phyloP scores from a whole-genome alignment of 2,113 vertebrate genomes.

The Cygnus atratus region DNA sequence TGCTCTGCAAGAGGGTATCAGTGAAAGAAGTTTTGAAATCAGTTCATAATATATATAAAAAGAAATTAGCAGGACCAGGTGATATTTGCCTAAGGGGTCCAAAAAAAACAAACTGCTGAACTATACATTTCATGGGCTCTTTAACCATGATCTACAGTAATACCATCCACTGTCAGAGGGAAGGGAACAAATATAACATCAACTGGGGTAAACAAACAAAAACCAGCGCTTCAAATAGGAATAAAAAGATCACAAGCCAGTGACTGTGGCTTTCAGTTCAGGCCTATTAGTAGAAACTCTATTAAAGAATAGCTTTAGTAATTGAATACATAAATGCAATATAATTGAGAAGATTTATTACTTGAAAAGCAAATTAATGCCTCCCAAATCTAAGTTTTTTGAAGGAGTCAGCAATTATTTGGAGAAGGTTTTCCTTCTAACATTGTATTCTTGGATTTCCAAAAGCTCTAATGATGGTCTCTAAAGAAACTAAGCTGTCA shows the following conservation, averaged over 20 bases:
- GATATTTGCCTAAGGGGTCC: rapidly evolving
- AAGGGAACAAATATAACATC: background rate
- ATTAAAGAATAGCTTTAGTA: background rate
- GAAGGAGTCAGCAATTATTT: background rate
- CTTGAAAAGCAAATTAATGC: background rate
- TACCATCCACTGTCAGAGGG: background rate
- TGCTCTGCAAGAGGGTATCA: background rate
- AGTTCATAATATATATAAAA: background rate
- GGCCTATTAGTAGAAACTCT: background rate
- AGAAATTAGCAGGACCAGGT: background rate
- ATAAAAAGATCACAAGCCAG: background rate
- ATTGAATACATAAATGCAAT: background rate
- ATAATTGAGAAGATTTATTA: background rate
- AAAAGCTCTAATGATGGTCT: background rate
- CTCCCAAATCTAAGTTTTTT: background rate
- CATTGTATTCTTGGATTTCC: background rate
- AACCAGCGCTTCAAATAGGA: background rate
- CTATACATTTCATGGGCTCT: background rate
- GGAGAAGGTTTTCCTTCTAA: background rate
- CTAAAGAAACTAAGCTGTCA: background rate
- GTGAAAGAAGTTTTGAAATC: background rate
- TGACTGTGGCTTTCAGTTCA: background rate
- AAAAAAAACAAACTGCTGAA: background rate
- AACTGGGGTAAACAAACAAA: background rate
- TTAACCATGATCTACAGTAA: background rate